Percentiles rank a stretch among this genome's conserved stretches.
Conservation (phyloP, 2,888 invertebrate species). For the Smittia sp. region DNA sequence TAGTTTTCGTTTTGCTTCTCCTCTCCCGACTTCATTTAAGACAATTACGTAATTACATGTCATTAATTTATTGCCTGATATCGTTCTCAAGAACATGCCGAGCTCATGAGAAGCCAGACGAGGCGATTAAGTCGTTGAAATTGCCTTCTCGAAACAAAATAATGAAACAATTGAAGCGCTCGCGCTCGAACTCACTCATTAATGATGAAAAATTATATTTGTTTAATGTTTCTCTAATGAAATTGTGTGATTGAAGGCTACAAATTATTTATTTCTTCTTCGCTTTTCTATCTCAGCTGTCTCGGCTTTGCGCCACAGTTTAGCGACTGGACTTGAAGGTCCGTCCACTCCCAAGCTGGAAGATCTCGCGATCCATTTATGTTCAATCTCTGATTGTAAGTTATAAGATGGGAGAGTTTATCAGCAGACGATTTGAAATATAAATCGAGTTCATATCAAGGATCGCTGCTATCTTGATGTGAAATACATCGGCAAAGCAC, state of each 20-base stretch:
- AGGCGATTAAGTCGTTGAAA: background rate
- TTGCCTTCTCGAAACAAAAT: background rate
- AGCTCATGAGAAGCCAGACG: background rate
- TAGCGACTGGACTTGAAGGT: too few species aligned
- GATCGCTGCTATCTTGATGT: too few species aligned
- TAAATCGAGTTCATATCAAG: too few species aligned
- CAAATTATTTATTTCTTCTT: background rate
- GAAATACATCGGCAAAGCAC: too few species aligned
- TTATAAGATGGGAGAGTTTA: too few species aligned
- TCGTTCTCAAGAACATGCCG: constrained; percentile 7
- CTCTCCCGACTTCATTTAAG: background rate
- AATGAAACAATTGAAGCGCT: constrained; percentile 13
- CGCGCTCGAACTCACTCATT: background rate
- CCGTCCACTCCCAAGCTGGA: too few species aligned
- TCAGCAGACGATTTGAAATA: too few species aligned
- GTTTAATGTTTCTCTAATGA: constrained; percentile 34
- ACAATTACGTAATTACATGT: constrained; percentile 38
- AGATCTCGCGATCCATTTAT: too few species aligned
- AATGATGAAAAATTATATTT: constrained; percentile 39
- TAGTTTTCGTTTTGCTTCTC: constrained; percentile 14
- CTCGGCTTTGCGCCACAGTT: too few species aligned
- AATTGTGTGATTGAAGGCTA: constrained; percentile 31
- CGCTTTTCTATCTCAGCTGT: background rate
- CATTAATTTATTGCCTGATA: constrained; percentile 36
- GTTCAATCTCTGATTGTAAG: too few species aligned